A percentile compares a stretch with the other conserved stretches of the same genome.
Conservation (phyloP, 2,797 vertebrate genomes). For the Muscicapa striata region DNA sequence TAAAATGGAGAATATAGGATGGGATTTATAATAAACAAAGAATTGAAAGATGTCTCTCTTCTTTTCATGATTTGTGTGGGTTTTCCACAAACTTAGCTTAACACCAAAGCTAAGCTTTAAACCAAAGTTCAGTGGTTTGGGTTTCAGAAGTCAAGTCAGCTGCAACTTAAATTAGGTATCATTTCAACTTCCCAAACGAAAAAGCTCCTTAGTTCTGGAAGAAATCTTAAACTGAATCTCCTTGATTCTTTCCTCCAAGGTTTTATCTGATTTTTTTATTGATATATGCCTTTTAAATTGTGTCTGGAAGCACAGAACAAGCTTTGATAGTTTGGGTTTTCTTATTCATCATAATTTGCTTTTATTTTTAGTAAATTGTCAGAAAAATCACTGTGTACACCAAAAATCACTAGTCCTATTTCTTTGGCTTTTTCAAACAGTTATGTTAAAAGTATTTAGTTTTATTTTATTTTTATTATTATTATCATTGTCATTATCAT, state of each 20-base stretch:
- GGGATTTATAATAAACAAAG: neutral
- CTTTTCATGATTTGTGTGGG: neutral
- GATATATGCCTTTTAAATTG: neutral
- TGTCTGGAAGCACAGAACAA: too few species aligned
- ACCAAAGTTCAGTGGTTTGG: neutral
- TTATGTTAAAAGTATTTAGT: neutral
- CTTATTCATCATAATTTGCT: neutral
- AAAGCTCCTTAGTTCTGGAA: neutral
- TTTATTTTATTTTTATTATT: neutral
- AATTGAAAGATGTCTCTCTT: neutral
- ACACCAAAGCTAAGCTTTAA: too few species aligned
- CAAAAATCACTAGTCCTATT: neutral
- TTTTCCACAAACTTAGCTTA: neutral
- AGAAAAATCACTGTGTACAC: neutral
- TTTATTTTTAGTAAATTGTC: neutral
- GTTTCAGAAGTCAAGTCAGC: neutral
- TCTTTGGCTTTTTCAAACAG: neutral
- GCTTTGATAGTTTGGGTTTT: neutral
- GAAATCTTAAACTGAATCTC: neutral
- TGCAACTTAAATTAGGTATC: neutral
- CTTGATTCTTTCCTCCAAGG: neutral
- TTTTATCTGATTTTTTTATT: neutral
- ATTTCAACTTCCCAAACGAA: neutral
- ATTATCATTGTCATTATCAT: neutral
- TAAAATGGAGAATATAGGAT: neutral